phyloP scores from a whole-genome alignment of 2,113 vertebrate genomes.

The Taxidea taxus region DNA sequence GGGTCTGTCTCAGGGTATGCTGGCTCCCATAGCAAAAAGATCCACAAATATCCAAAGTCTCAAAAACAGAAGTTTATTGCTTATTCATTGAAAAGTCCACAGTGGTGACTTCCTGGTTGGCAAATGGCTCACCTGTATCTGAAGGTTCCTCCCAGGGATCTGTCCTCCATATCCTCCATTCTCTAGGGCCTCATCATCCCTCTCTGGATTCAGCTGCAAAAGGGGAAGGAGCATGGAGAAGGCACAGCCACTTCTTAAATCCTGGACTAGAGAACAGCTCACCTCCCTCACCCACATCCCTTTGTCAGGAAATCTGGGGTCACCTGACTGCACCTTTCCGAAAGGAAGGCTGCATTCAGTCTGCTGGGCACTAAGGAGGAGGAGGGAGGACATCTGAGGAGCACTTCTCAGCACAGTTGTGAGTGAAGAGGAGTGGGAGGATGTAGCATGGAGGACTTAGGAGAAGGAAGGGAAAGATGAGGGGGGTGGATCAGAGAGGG shows the following conservation, averaged over 20 bases:
- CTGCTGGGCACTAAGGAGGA: rapidly evolving
- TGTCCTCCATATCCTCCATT: neutral
- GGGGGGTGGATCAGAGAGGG: no score
- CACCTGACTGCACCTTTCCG: neutral
- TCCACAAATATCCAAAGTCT: neutral
- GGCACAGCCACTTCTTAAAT: neutral
- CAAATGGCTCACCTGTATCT: neutral
- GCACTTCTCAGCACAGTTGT: neutral
- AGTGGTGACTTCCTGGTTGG: neutral
- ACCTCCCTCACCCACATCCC: neutral
- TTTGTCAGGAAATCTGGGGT: neutral
- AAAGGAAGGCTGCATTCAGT: neutral
- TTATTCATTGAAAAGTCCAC: neutral
- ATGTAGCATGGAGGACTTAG: no score
- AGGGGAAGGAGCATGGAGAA: neutral
- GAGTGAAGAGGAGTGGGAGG: neutral
- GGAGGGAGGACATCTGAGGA: neutral
- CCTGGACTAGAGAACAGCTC: neutral
- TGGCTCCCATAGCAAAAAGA: neutral
- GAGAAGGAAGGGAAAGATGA: no score
- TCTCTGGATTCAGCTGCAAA: neutral
- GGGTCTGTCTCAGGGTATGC: neutral
- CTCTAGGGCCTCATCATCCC: neutral
- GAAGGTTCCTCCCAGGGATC: neutral
- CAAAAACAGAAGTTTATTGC: neutral